phyloP scores from a whole-genome alignment of 2,888 invertebrate species.

The Cheilosia grossa region DNA sequence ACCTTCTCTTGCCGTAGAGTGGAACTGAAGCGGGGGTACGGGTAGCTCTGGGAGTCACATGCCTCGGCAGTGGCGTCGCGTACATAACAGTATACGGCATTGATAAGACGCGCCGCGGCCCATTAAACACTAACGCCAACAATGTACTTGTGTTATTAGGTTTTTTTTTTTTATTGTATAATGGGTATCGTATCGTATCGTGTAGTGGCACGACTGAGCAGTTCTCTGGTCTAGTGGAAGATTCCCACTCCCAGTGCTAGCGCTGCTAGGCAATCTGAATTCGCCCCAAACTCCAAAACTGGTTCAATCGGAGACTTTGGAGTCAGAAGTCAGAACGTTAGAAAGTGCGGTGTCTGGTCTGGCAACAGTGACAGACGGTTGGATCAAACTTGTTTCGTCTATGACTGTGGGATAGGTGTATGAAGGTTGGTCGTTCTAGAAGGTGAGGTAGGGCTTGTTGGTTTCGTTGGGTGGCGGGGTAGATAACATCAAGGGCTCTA shows the following conservation, averaged over 20 bases:
- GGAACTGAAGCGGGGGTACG: conserved; percentile 21
- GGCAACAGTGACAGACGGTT: neutral
- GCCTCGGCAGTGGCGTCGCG: conserved; percentile 48
- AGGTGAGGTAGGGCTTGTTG: too few relatives aligned
- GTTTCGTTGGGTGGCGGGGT: too few relatives aligned
- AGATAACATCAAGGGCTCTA: too few relatives aligned
- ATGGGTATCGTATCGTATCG: conserved; percentile 29
- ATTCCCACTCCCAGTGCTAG: conserved; percentile 42
- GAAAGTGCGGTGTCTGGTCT: neutral
- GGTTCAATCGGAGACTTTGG: conserved; percentile 48
- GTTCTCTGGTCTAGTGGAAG: conserved; percentile 47
- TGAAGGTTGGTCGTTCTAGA: too few relatives aligned
- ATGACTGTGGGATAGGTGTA: neutral
- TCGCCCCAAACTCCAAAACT: conserved; percentile 62
- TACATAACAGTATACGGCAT: conserved; percentile 65
- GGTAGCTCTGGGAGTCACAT: conserved; percentile 53
- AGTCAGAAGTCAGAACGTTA: neutral
- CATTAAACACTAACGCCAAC: conserved; percentile 67
- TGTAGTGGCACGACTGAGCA: conserved; percentile 49
- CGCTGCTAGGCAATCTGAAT: conserved; percentile 32
- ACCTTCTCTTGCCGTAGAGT: neutral
- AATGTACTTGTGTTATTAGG: conserved; percentile 28
- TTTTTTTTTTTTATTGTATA: conserved; percentile 29
- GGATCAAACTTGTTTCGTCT: neutral
- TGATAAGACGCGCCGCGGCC: conserved; percentile 69